A percentile compares a stretch with the other conserved stretches of the same genome.
phyloP scores from a whole-genome alignment of 2,888 invertebrate genomes.

The Bombylius discolor region DNA sequence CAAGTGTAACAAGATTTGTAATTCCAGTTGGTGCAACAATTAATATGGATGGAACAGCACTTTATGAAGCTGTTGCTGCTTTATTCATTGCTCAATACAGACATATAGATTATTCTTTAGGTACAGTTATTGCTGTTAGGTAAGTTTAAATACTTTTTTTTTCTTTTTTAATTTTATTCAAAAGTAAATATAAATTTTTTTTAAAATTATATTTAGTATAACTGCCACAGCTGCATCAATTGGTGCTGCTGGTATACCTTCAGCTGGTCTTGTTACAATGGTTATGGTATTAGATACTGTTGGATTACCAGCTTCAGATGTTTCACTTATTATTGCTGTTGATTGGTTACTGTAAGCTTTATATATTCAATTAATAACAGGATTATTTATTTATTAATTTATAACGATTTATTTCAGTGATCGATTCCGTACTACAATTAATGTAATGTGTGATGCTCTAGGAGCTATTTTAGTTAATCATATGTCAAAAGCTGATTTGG shows the following conservation, averaged over 20 bases:
- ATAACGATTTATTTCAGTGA: constrained; percentile 43
- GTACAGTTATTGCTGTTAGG: constrained; percentile 86
- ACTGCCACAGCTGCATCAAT: constrained; percentile 95
- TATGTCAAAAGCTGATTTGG: constrained; percentile 62
- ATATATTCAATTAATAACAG: neutral
- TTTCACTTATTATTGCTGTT: constrained; percentile 79
- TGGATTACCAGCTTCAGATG: constrained; percentile 79
- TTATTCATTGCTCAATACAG: constrained; percentile 93
- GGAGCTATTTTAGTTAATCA: constrained; percentile 86
- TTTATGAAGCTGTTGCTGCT: constrained; percentile 96
- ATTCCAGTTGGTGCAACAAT: constrained; percentile 96
- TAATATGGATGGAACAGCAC: constrained; percentile 90
- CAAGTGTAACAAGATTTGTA: constrained; percentile 84
- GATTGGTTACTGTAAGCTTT: constrained; percentile 80
- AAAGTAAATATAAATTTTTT: neutral
- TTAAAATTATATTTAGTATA: constrained; percentile 45
- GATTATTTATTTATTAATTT: neutral
- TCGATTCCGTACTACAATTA: constrained; percentile 78
- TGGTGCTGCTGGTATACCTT: constrained; percentile 94
- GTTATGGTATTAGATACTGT: constrained; percentile 89
- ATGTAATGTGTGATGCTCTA: constrained; percentile 89
- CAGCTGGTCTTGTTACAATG: constrained; percentile 91
- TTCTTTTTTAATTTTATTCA: neutral
- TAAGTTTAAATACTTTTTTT: constrained; percentile 29
- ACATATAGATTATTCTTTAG: constrained; percentile 66